A percentile compares a stretch with the other conserved stretches of the same genome.
Evolutionary conservation across 2,113 vertebrate genomes (phyloP).

Genomic region (Rattus norvegicus): GRCr8 NC_086020.1:143957501-143958000

Average conservation of each 20-base stretch:
- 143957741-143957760: background rate
- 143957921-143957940: background rate
- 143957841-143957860: background rate
- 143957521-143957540: background rate
- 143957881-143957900: background rate
- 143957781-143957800: background rate
- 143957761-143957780: fast-evolving
- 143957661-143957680: background rate
- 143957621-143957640: background rate
- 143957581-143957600: background rate
- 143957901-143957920: background rate
- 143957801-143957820: background rate
- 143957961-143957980: background rate
- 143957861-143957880: background rate
- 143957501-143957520: background rate
- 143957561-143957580: background rate
- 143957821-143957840: background rate
- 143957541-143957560: background rate
- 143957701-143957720: background rate
- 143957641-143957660: background rate
- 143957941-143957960: background rate
- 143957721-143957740: background rate
- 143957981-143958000: background rate
- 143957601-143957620: background rate
- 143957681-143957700: background rate